Evolutionary conservation across 2,888 invertebrate species (phyloP).

Genomic region (Pammene aurita): DNA sequence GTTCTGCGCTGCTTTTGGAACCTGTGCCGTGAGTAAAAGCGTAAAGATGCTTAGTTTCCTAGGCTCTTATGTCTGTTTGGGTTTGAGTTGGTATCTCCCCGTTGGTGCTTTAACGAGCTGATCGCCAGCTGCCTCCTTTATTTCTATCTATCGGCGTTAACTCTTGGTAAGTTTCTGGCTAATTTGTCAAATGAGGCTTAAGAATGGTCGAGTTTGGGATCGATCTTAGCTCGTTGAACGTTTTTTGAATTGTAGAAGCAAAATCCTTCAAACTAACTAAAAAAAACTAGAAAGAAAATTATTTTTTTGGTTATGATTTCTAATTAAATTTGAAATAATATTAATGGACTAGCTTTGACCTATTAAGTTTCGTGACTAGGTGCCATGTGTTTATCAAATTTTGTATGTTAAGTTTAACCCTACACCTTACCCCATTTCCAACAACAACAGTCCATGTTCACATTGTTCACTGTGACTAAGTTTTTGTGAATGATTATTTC

Average conservation of each 20-base stretch:
- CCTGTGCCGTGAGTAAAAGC: not conserved
- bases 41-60: not conserved
- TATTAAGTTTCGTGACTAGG: too few species aligned
- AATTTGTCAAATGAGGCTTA: constrained; percentile 33
- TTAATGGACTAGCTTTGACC: too few species aligned
- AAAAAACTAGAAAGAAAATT: too few species aligned
- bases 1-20: not conserved
- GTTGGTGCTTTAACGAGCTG: constrained; percentile 18
- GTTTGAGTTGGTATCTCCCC: not conserved
- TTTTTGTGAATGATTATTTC: too few species aligned
- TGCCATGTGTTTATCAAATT: too few species aligned
- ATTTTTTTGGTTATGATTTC: too few species aligned
- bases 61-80: not conserved
- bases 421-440: too few species aligned
- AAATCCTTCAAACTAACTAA: not conserved
- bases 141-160: constrained; percentile 33
- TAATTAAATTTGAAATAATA: too few species aligned
- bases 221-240: not conserved
- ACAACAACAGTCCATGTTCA: too few species aligned
- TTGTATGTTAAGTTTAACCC: too few species aligned
- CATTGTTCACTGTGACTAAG: too few species aligned
- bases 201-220: not conserved
- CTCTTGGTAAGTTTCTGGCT: constrained; percentile 15
- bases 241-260: not conserved
- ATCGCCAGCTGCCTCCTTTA: constrained; percentile 29